Base-by-base conservation (phyloP, 2,797 vertebrate species). In the Gobio occitaniae region DNA sequence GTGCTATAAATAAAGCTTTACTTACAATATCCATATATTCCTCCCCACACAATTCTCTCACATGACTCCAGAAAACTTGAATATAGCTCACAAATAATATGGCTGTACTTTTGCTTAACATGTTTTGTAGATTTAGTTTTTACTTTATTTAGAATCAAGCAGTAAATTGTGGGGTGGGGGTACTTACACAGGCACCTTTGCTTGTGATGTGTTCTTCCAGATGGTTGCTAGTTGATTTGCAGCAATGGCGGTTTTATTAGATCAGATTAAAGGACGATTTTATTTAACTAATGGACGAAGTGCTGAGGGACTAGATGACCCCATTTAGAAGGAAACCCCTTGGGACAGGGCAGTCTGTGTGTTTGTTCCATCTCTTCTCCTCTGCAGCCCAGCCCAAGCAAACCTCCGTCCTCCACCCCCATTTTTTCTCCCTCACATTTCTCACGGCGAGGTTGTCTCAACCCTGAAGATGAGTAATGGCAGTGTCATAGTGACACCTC, bases 401-500 rank as follows among this genome's bases (percentile, higher is more conserved):
- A 84, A 79, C 74, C 74, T 80, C 52, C 21, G 80, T 84, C 76
- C 75, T 86, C 44, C 70, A 74, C 48, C 82, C 75, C 59, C 50
- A 41, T 32, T 47, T 54, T 70, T 84, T 76, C 77, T 77, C 59
- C 32, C 50, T 56, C 74, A 76, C 77, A 54, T 92, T 91, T 93
- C 90, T 83, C 59, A 47, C 68, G 32, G 44, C 91, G 89, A 90
- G 88, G 87, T 90, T 90, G 91, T 93, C 91, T 93, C 89, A 91
- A 92, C 90, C 90, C 93, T 91, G 92, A 94, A 92, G 91, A 94
- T 95, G 94, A 95, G 94, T 95, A 95, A 95, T 93, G 93, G 93
- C 91, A 90, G 93, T 94, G 94, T 95, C 94, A 95, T 93, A 91
- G 89, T 90, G 89, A 91, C 86, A 92, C 92, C 90, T 94, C 91